Evolutionary conservation across 2,113 vertebrate genomes (phyloP).

Genomic region (Manacus vitellinus): DNA sequence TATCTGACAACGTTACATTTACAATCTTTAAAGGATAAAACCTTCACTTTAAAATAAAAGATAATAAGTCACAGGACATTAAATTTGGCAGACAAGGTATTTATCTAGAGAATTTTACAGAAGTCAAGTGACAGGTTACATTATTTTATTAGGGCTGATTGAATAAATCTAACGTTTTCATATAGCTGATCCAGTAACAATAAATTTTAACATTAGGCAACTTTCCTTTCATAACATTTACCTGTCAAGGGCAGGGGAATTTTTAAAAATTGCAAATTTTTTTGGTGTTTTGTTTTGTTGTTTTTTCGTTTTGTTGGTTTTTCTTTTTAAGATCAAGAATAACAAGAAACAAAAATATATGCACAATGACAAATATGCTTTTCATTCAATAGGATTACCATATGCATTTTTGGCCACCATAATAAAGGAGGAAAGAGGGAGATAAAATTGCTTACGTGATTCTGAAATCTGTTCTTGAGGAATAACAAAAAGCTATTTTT

Average conservation of each 20-base stretch:
- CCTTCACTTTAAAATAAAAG: conserved; percentile 17
- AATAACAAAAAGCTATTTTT: background rate
- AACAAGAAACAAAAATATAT: background rate
- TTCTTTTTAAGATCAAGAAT: background rate
- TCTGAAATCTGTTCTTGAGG: background rate
- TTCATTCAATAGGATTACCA: background rate
- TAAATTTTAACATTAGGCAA: background rate
- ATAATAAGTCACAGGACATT: background rate
- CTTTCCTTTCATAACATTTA: background rate
- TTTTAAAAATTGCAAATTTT: background rate
- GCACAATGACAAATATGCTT: background rate
- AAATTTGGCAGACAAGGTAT: background rate
- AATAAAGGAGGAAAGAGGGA: background rate
- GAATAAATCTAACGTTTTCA: background rate
- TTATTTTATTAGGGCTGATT: background rate
- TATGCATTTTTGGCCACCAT: background rate
- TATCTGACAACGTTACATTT: conserved; percentile 15
- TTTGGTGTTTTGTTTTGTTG: background rate
- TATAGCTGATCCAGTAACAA: background rate
- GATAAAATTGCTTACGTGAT: background rate
- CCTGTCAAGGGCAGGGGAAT: background rate
- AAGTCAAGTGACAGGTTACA: background rate
- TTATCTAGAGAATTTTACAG: background rate
- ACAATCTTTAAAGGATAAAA: conserved; percentile 31
- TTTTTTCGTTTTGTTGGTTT: too few relatives aligned